Evolutionary conservation across 1,140 invertebrate species (phyloP), one percentile per base, ranked within the genome.

Genomic region (Hypothenemus hampei): DNA sequence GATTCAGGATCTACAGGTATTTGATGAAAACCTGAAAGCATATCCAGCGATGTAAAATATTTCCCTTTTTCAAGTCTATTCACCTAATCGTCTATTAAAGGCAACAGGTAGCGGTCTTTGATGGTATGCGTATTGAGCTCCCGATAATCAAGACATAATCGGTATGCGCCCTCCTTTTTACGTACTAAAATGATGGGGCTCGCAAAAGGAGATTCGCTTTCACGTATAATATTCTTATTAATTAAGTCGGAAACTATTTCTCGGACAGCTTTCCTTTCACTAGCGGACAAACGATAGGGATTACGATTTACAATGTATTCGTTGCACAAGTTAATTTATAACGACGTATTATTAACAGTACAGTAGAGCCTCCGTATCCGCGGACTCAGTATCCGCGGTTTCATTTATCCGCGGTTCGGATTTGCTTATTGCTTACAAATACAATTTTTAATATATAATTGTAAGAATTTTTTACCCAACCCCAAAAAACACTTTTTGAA

Each of bases 41-140:
- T 31, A 53, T 69, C 63, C 4, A 65, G 40, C 5, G 54, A 58
- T 18, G 60, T 65, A 50, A 69, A 73, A 13, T 61, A 45, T 18
- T 56, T 53, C 51, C 39, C 58, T 6, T 55, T 49, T 21, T 31
- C 36, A 18, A 70, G 15, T 10, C 41, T 20, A 21, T 65, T 63
- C 1, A 72, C 23, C 43, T 59, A 60, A 21, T 77, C 72, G 11
- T 74, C 73, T 2, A 69, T 69, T 15, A 60, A 37, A 7, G 67
- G 66, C 0, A 67, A 19, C 1, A 61, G 66, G 39, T 56, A 71
- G 16, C 58, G 36, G 33, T 69, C 67, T 13, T 65, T 50, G 0
- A 65, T 31, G 2, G 61, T 68, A 37, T 63, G 65, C 0, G 39
- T 20, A 47, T 69, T 69, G 15, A 69, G 33, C 37, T 60, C 59